phyloP scores from a whole-genome alignment of 2,113 vertebrate species.

The Anser brachyrhynchus region DNA sequence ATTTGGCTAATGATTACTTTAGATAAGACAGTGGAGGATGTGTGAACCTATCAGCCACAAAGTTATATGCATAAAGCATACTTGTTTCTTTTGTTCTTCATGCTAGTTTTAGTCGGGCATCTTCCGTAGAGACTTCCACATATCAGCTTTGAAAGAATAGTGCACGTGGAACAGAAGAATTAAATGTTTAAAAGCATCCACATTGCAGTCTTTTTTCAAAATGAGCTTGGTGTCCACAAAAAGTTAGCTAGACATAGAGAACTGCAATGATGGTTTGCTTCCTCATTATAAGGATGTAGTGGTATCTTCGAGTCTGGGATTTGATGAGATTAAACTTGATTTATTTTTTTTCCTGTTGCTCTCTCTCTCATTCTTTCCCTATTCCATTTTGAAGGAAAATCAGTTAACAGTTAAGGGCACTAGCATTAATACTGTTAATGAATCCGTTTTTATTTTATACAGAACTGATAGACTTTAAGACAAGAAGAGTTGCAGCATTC shows the following conservation, averaged over 20 bases:
- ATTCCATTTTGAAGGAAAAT: neutral
- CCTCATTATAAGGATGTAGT: neutral
- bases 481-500: constrained; percentile 97
- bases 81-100: neutral
- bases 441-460: constrained; percentile 26
- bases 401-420: neutral
- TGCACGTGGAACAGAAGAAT: neutral
- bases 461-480: constrained; percentile 99
- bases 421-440: neutral
- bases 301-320: neutral
- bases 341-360: neutral
- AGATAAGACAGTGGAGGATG: neutral
- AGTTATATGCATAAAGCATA: neutral
- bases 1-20: neutral
- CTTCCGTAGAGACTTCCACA: neutral
- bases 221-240: neutral
- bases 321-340: neutral
- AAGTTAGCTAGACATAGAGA: neutral
- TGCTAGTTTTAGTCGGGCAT: neutral
- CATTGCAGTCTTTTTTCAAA: neutral
- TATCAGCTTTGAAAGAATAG: neutral
- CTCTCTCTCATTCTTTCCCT: neutral
- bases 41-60: neutral
- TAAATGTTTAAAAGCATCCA: neutral
- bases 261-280: neutral